phyloP scores from a whole-genome alignment of 2,888 invertebrate genomes.

The Protophormia terraenovae region DNA sequence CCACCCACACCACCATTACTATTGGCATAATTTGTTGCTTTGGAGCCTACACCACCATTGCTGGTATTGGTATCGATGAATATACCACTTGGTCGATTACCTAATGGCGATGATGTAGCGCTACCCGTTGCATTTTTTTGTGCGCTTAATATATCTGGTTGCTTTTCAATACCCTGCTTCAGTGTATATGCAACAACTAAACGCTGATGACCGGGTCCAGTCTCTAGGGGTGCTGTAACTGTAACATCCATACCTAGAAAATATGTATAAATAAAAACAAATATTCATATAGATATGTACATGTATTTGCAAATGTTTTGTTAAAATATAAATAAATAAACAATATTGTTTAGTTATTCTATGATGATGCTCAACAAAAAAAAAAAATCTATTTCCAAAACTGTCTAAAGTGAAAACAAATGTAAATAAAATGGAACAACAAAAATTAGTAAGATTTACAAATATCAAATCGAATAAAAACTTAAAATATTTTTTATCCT shows the following conservation, averaged over 20 bases:
- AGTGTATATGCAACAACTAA: slow-evolving; percentile 93
- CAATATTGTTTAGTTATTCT: background rate
- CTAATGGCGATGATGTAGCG: slow-evolving; percentile 79
- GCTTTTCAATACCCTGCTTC: slow-evolving; percentile 87
- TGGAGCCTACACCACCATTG: slow-evolving; percentile 70
- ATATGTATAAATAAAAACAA: background rate
- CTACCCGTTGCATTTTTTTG: slow-evolving; percentile 85
- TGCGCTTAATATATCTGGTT: slow-evolving; percentile 91
- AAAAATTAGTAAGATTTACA: too few relatives aligned
- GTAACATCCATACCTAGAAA: slow-evolving; percentile 81
- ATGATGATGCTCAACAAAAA: too few relatives aligned
- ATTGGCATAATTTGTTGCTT: slow-evolving; percentile 69
- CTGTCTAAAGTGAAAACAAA: too few relatives aligned
- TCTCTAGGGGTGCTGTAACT: slow-evolving; percentile 85
- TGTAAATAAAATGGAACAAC: too few relatives aligned
- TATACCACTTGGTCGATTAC: slow-evolving; percentile 76
- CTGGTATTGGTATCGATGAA: slow-evolving; percentile 66
- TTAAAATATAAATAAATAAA: background rate
- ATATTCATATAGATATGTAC: background rate
- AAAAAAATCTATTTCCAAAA: too few relatives aligned
- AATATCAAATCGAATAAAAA: too few relatives aligned
- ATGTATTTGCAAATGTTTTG: background rate
- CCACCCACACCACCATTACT: slow-evolving; percentile 48
- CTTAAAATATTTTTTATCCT: too few relatives aligned
- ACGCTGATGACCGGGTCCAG: slow-evolving; percentile 91